Conservation (phyloP, 1,140 invertebrate species). For the Nixonia krombeini region DNA sequence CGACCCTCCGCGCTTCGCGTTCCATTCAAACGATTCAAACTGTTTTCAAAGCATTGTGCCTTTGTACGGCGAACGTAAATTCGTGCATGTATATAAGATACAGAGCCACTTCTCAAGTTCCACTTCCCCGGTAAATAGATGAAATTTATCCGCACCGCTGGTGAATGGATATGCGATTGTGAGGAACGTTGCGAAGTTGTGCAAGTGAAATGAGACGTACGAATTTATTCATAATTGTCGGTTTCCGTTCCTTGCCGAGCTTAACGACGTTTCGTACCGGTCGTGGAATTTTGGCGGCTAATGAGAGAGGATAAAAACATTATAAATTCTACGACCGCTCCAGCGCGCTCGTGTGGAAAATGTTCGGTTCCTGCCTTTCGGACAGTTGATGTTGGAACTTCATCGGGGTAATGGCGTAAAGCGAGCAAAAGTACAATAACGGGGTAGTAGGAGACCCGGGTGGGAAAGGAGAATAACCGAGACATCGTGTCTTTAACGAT, state of each 20-base stretch:
- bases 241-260: too few relatives aligned
- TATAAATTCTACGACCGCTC: too few relatives aligned
- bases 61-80: slow-evolving; percentile 12
- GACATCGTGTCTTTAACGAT: slow-evolving; percentile 20
- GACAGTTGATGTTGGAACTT: slow-evolving; percentile 23
- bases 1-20: slow-evolving; percentile 15
- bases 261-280: too few relatives aligned
- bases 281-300: too few relatives aligned
- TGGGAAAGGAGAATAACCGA: slow-evolving; percentile 22
- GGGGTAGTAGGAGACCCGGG: not conserved
- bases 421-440: slow-evolving; percentile 28
- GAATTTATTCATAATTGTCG: too few relatives aligned
- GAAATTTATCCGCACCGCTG: too few relatives aligned
- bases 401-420: slow-evolving; percentile 33
- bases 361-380: slow-evolving; percentile 21
- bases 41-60: slow-evolving; percentile 22
- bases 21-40: slow-evolving; percentile 27
- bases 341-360: too few relatives aligned
- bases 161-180: too few relatives aligned
- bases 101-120: slow-evolving; percentile 6
- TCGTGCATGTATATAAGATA: not conserved
- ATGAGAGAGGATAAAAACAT: too few relatives aligned
- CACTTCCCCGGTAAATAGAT: too few relatives aligned
- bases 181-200: too few relatives aligned
- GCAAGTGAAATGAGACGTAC: too few relatives aligned